These are phyloP conservation scores for Eulemur mongoz DNA, from an alignment of 2,797 vertebrate species.

Conservation along the genomic window DNA sequence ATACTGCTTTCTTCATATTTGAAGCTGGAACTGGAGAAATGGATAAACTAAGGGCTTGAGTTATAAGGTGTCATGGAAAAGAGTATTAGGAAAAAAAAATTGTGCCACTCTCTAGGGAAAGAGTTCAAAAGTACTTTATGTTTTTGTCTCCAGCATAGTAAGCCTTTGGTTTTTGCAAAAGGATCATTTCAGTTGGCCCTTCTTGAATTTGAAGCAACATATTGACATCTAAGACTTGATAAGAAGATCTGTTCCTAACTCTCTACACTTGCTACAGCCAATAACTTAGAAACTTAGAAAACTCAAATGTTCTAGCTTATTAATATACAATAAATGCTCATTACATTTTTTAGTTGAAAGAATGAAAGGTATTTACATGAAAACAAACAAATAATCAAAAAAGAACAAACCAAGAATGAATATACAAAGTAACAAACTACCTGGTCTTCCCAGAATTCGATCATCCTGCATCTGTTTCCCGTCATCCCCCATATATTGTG, in stretches of 20 bases:
- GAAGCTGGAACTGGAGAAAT: neutral
- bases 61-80: neutral
- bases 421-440: neutral
- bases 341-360: neutral
- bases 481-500: neutral
- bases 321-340: neutral
- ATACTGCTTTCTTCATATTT: neutral
- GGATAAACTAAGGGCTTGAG: conserved; percentile 39
- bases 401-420: neutral
- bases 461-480: neutral
- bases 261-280: neutral
- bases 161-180: conserved; percentile 1
- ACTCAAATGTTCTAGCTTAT: neutral
- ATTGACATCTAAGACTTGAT: neutral
- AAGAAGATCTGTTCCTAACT: neutral
- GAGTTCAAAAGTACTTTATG: neutral
- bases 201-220: neutral
- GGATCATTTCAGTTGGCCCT: neutral
- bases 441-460: neutral
- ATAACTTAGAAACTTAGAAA: neutral
- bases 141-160: neutral
- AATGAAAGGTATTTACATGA: neutral
- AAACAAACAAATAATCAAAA: neutral
- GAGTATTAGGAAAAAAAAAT: neutral
- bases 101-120: neutral